Conservation (phyloP, 2,797 vertebrate genomes). For the Tarsius wallacei region DNA sequence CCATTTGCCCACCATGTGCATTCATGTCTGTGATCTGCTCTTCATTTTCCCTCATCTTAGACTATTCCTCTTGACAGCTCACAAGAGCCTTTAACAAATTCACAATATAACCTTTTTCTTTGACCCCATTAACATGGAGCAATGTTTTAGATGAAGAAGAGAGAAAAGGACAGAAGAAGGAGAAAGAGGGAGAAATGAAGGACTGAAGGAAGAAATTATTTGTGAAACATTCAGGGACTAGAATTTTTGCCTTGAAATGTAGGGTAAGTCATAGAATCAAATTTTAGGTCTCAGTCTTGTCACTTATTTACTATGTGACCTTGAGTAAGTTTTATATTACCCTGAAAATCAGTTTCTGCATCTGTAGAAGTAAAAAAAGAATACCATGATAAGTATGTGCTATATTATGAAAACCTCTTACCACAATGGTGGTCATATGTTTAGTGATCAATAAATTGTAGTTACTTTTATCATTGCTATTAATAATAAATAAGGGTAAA, state of each 20-base stretch:
- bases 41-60: conserved; percentile 39
- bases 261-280: background rate
- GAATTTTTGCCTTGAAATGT: conserved; percentile 21
- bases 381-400: background rate
- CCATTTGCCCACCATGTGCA: rapidly evolving
- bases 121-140: background rate
- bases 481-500: conserved; percentile 77
- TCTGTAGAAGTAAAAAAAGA: background rate
- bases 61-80: background rate
- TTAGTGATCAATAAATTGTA: conserved; percentile 50
- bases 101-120: background rate
- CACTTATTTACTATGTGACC: background rate
- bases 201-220: background rate
- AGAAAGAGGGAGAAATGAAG: background rate
- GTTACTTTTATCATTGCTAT: conserved; percentile 68
- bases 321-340: background rate
- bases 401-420: conserved; percentile 53
- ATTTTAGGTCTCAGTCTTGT: background rate
- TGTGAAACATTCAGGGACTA: background rate
- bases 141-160: background rate
- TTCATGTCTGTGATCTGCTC: background rate
- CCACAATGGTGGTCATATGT: background rate
- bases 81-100: background rate
- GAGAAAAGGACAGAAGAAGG: background rate
- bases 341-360: background rate